phyloP scores from a whole-genome alignment of 2,113 vertebrate species.

The Pelvicachromis taeniatus region DNA sequence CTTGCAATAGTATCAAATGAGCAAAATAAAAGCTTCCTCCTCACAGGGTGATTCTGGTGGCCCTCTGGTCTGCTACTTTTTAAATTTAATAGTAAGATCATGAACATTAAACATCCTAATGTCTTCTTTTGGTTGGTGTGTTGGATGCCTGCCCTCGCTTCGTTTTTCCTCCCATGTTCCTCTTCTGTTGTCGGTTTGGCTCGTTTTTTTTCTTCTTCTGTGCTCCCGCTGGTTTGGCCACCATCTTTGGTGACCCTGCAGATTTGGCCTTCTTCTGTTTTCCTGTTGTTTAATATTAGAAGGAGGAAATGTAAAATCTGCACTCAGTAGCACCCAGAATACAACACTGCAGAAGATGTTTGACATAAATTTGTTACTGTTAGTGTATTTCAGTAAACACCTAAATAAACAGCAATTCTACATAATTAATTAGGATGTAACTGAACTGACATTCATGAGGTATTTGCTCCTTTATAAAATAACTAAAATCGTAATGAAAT shows the following conservation, averaged over 20 bases:
- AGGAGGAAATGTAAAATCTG: fast-evolving
- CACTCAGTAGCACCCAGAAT: fast-evolving
- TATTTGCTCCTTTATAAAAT: neutral
- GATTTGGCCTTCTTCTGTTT: neutral
- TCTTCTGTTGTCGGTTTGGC: neutral
- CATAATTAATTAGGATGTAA: neutral
- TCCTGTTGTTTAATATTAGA: neutral
- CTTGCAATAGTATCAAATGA: too few species aligned
- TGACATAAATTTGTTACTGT: too few species aligned
- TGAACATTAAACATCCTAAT: fast-evolving
- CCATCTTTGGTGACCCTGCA: too few species aligned
- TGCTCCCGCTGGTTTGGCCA: neutral
- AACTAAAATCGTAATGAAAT: neutral
- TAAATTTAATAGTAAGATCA: neutral
- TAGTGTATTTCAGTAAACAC: neutral
- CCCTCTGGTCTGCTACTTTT: neutral
- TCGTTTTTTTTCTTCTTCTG: neutral
- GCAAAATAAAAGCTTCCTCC: too few species aligned
- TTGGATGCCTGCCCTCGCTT: neutral
- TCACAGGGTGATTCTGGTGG: too few species aligned
- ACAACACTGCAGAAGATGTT: neutral
- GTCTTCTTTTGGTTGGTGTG: neutral
- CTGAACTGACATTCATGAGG: neutral
- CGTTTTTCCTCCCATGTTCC: neutral
- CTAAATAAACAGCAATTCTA: neutral